Conservation (phyloP, 2,113 vertebrate species). For the Rhabdomys dilectus region DNA sequence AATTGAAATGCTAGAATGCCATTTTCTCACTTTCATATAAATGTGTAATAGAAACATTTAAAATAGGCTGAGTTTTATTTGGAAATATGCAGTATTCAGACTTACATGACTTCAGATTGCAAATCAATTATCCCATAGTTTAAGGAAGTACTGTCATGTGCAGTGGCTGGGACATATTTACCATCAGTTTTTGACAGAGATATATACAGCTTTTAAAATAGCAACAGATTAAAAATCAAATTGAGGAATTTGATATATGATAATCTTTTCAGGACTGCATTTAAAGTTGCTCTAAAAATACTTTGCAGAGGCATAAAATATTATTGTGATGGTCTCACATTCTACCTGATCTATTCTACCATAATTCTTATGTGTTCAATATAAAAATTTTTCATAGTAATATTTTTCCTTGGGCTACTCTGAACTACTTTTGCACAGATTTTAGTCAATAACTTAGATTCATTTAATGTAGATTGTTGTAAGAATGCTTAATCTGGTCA, state of each 20-base stretch:
- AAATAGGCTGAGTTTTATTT: conserved; percentile 30
- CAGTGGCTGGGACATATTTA: conserved; percentile 23
- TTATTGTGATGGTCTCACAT: conserved; percentile 9
- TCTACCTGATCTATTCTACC: background rate
- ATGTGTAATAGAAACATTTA: background rate
- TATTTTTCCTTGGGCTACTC: background rate
- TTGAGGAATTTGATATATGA: background rate
- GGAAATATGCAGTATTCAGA: background rate
- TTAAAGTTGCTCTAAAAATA: conserved; percentile 48
- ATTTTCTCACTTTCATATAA: background rate
- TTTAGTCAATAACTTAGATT: background rate
- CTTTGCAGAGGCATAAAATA: background rate
- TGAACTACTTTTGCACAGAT: background rate
- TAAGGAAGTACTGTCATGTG: background rate
- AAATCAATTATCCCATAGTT: conserved; percentile 44
- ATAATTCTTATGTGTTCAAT: background rate
- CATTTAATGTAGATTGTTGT: background rate
- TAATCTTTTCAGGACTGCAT: conserved; percentile 50
- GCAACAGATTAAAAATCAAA: conserved; percentile 49
- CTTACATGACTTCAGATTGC: conserved; percentile 38
- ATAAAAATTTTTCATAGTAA: background rate
- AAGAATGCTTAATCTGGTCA: background rate
- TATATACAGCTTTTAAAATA: conserved; percentile 41
- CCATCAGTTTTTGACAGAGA: conserved; percentile 30
- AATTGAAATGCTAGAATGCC: background rate